phyloP scores from a whole-genome alignment of 2,113 vertebrate genomes.

The Neodontobutis hainanensis region DNA sequence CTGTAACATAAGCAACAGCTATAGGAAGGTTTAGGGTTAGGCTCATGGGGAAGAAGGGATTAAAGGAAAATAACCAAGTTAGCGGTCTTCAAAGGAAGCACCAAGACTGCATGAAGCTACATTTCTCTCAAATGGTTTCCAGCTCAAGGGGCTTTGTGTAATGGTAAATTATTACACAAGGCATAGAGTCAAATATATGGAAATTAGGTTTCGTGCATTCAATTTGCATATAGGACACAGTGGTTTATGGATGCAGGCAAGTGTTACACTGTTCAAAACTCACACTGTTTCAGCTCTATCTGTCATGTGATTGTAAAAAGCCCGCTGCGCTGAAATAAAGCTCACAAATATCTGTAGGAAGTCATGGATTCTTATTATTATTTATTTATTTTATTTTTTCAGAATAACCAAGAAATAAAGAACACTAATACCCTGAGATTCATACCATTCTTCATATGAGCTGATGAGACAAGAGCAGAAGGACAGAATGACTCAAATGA shows the following conservation, averaged over 20 bases:
- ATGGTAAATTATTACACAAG: slow-evolving; percentile 69
- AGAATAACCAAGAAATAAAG: too few relatives aligned
- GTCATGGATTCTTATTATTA: too few relatives aligned
- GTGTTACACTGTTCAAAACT: slow-evolving; percentile 23
- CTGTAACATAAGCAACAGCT: slow-evolving; percentile 45
- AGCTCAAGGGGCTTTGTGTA: slow-evolving; percentile 64
- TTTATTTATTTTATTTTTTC: too few relatives aligned
- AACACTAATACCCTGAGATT: too few relatives aligned
- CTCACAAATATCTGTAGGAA: not conserved
- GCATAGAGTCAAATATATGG: slow-evolving; percentile 58
- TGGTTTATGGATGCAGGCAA: slow-evolving; percentile 19
- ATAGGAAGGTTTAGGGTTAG: slow-evolving; percentile 68
- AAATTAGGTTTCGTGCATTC: slow-evolving; percentile 51
- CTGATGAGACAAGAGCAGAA: too few relatives aligned
- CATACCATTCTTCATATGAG: too few relatives aligned
- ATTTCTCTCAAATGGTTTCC: slow-evolving; percentile 64
- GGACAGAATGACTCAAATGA: too few relatives aligned
- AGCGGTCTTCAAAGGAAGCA: slow-evolving; percentile 70
- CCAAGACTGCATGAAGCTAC: slow-evolving; percentile 38
- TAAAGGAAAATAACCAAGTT: slow-evolving; percentile 70
- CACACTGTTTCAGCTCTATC: slow-evolving; percentile 17
- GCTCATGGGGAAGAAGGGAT: slow-evolving; percentile 53
- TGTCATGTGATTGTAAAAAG: not conserved
- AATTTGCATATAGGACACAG: slow-evolving; percentile 33
- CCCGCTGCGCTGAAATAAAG: slow-evolving; percentile 29